These are phyloP conservation scores for Tineola bisselliella DNA, from an alignment of 2,888 invertebrate genomes.

Conservation along the genomic window DNA sequence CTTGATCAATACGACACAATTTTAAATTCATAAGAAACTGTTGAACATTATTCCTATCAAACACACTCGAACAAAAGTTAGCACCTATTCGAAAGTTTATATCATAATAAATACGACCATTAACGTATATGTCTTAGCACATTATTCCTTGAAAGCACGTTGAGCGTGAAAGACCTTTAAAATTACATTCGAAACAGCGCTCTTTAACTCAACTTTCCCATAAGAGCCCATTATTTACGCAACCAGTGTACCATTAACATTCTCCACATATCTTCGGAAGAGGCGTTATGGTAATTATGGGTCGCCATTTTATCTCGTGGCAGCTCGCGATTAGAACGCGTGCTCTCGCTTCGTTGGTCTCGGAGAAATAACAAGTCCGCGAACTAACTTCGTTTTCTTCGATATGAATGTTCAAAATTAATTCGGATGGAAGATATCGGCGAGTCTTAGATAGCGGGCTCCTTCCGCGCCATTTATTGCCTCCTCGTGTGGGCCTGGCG, in stretches of 20 bases:
- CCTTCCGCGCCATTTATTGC: slow-evolving; percentile 68
- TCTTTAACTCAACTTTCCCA: slow-evolving; percentile 63
- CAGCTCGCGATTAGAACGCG: slow-evolving; percentile 59
- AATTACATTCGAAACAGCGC: slow-evolving; percentile 67
- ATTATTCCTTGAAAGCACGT: slow-evolving; percentile 61
- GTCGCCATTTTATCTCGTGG: slow-evolving; percentile 66
- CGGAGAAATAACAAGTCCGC: slow-evolving; percentile 64
- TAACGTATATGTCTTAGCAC: slow-evolving; percentile 43
- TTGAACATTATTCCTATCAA: background rate
- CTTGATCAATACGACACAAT: too few relatives aligned
- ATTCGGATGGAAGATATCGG: slow-evolving; percentile 69
- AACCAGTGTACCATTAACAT: slow-evolving; percentile 67
- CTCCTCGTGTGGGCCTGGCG: slow-evolving; percentile 55
- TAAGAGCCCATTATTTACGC: slow-evolving; percentile 68
- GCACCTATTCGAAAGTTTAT: slow-evolving; percentile 23
- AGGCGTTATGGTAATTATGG: slow-evolving; percentile 67
- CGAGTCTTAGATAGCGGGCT: slow-evolving; percentile 49
- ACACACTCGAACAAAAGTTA: background rate
- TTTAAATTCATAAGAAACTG: too few relatives aligned
- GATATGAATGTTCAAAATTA: slow-evolving; percentile 51
- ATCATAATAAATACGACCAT: slow-evolving; percentile 45
- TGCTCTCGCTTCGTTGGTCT: slow-evolving; percentile 38
- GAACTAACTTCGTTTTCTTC: slow-evolving; percentile 57
- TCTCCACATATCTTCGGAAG: slow-evolving; percentile 67
- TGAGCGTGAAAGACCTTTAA: slow-evolving; percentile 55